Evolutionary conservation across 2,797 vertebrate species (phyloP).

Genomic region (Sebastes nivosus): DNA sequence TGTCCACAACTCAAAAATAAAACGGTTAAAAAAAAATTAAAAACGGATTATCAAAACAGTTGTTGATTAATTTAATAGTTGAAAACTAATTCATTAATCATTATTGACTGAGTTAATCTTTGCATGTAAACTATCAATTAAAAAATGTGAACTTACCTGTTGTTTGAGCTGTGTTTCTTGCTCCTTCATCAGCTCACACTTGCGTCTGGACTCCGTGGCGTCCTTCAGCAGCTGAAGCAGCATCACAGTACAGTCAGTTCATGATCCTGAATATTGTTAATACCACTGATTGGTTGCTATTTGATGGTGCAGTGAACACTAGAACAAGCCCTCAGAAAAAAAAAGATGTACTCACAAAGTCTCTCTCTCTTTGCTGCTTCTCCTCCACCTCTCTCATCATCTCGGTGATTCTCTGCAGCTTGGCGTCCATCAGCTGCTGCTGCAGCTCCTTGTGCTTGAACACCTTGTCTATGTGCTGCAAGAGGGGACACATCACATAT

Average conservation of each 20-base stretch:
- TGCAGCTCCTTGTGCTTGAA: conserved; percentile 99
- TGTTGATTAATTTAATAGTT: too few species aligned
- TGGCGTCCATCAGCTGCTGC: conserved; percentile 96
- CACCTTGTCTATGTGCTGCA: conserved; percentile 96
- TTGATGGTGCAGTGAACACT: not conserved
- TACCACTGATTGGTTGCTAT: too few species aligned
- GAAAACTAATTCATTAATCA: too few species aligned
- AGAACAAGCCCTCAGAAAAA: not conserved
- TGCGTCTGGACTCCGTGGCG: conserved; percentile 93
- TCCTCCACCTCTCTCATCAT: conserved; percentile 98
- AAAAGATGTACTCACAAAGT: conserved; percentile 90
- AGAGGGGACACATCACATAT: not conserved
- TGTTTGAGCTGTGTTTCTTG: conserved; percentile 97
- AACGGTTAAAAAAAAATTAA: too few species aligned
- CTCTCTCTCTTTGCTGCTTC: conserved; percentile 93
- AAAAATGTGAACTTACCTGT: conserved; percentile 80
- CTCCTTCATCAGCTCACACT: conserved; percentile 98
- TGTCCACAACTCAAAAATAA: too few species aligned
- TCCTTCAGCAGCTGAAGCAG: conserved; percentile 91
- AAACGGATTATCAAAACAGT: too few species aligned
- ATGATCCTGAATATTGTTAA: not conserved
- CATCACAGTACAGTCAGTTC: conserved; percentile 16
- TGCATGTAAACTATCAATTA: too few species aligned
- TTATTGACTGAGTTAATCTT: too few species aligned
- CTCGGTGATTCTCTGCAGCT: conserved; percentile 95